Evolutionary conservation across 2,113 vertebrate genomes (phyloP).

Genomic region (Peromyscus maniculatus): DNA sequence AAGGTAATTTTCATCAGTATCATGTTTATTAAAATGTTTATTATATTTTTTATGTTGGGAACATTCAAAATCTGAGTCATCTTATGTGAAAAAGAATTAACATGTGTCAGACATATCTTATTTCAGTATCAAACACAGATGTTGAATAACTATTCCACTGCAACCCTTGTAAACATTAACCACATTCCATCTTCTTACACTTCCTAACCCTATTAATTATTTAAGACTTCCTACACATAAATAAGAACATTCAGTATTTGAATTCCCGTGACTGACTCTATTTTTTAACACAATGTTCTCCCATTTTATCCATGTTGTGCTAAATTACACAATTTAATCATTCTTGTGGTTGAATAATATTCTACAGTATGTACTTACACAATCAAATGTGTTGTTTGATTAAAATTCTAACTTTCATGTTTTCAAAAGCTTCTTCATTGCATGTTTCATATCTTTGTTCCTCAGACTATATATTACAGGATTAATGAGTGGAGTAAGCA

Average conservation of each 20-base stretch:
- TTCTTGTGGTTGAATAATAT: not conserved
- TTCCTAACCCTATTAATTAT: not conserved
- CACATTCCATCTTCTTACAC: not conserved
- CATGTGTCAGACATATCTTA: not conserved
- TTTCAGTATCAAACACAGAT: not conserved
- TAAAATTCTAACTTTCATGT: not conserved
- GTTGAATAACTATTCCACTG: not conserved
- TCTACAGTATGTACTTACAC: not conserved
- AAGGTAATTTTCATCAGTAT: not conserved
- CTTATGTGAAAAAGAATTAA: not conserved
- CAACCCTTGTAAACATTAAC: not conserved
- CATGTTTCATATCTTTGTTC: constrained; percentile 59
- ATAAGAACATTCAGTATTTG: not conserved
- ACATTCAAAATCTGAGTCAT: not conserved
- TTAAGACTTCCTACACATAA: not conserved
- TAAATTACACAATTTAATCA: not conserved
- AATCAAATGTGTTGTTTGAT: not conserved
- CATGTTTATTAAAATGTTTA: not conserved
- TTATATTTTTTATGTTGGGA: not conserved
- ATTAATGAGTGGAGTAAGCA: constrained; percentile 77
- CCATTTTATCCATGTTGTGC: not conserved
- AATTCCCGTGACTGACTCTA: not conserved
- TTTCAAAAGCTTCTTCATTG: constrained; percentile 65
- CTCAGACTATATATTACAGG: constrained; percentile 75
- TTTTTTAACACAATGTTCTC: not conserved